Percentiles rank a stretch among this genome's conserved stretches.
phyloP scores from a whole-genome alignment of 2,888 invertebrate species.

The Calameuta pallipes region DNA sequence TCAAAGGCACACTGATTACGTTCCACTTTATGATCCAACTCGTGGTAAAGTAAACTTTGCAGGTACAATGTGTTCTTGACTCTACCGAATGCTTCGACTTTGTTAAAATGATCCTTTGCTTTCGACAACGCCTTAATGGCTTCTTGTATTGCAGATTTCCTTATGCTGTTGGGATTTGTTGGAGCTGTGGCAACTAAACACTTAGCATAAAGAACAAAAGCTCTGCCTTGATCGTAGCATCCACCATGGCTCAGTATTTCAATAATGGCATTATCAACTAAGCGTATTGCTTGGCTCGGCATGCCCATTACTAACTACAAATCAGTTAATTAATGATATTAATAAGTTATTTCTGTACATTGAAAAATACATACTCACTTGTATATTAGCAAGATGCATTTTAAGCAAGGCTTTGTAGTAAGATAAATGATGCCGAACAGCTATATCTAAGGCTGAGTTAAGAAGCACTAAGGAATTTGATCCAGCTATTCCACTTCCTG shows the following conservation, averaged over 20 bases:
- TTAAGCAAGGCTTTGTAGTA: conserved; percentile 81
- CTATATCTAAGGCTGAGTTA: conserved; percentile 79
- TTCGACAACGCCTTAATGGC: conserved; percentile 74
- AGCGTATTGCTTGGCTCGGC: conserved; percentile 79
- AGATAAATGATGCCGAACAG: conserved; percentile 80
- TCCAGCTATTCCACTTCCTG: conserved; percentile 70
- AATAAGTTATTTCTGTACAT: neutral
- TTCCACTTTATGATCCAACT: conserved; percentile 76
- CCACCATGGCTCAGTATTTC: conserved; percentile 84
- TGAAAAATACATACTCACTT: conserved; percentile 57
- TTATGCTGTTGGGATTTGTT: conserved; percentile 64
- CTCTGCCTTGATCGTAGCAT: conserved; percentile 83
- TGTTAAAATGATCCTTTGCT: conserved; percentile 77
- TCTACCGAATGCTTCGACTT: conserved; percentile 81
- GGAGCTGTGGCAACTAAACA: conserved; percentile 79
- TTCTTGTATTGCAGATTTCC: conserved; percentile 69
- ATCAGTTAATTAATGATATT: neutral
- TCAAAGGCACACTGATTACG: conserved; percentile 86
- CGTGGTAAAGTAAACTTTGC: conserved; percentile 76
- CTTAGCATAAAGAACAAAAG: conserved; percentile 80
- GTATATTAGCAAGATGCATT: conserved; percentile 83
- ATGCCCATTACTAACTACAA: conserved; percentile 78
- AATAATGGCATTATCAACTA: conserved; percentile 78
- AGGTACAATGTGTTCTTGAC: conserved; percentile 80
- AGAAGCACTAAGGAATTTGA: conserved; percentile 69